phyloP scores from a whole-genome alignment of 2,888 invertebrate genomes.

The Trisateles emortualis region DNA sequence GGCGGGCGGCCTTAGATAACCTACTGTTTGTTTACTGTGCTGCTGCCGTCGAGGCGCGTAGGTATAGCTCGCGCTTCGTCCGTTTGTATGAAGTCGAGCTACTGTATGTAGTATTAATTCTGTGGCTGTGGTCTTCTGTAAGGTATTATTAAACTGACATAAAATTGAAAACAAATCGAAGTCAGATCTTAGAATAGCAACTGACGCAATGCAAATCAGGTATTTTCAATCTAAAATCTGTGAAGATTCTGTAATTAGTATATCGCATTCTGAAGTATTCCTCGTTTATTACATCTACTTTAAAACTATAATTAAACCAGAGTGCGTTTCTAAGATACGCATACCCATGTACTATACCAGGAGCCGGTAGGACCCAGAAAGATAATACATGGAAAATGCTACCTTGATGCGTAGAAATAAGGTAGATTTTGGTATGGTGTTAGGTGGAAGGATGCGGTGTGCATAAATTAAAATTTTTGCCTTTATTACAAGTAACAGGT shows the following conservation, averaged over 20 bases:
- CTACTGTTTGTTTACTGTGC: too few species aligned
- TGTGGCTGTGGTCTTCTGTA: too few species aligned
- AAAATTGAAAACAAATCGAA: too few species aligned
- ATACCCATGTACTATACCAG: constrained; percentile 66
- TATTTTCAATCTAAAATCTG: background rate
- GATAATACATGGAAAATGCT: constrained; percentile 9
- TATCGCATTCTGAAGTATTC: background rate
- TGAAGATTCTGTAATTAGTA: background rate
- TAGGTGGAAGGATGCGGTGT: background rate
- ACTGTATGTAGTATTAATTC: too few species aligned
- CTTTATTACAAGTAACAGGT: constrained; percentile 67
- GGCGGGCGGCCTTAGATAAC: too few species aligned
- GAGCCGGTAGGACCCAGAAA: constrained; percentile 28
- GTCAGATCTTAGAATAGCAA: too few species aligned
- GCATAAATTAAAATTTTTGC: constrained; percentile 52
- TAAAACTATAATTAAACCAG: constrained; percentile 66
- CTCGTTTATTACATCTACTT: constrained; percentile 37
- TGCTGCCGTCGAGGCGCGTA: too few species aligned
- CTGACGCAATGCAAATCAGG: too few species aligned
- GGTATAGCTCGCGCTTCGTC: too few species aligned
- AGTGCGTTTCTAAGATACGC: constrained; percentile 54
- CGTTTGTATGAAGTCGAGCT: too few species aligned
- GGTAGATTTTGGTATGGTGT: constrained; percentile 7
- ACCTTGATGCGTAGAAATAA: background rate
- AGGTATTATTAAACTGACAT: too few species aligned